Conservation (phyloP, 2,888 invertebrate genomes). For the Aphrophora alni region DNA sequence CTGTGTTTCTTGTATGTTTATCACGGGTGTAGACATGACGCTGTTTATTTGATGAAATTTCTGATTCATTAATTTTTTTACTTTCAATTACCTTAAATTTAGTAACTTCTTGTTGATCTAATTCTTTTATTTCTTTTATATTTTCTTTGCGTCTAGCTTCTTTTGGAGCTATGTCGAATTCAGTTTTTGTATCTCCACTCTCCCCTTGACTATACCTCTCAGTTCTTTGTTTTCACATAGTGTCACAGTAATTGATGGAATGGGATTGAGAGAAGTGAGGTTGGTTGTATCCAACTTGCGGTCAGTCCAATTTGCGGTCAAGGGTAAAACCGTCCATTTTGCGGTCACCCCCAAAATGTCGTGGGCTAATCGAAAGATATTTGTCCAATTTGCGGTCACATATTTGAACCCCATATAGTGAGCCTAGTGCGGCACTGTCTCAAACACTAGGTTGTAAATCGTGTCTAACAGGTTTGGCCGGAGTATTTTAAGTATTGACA, state of each 20-base stretch:
- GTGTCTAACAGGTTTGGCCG: no score
- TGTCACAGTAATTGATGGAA: slow-evolving; percentile 59
- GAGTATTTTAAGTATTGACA: no score
- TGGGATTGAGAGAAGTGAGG: no score
- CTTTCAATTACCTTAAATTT: slow-evolving; percentile 32
- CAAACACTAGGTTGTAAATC: no score
- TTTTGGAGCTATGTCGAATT: slow-evolving; percentile 63
- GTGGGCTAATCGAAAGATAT: no score
- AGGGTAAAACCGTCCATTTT: no score
- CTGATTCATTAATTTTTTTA: slow-evolving; percentile 39
- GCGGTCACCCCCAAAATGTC: no score
- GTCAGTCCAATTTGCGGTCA: no score
- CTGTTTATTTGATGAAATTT: slow-evolving; percentile 23
- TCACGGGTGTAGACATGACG: slow-evolving; percentile 57
- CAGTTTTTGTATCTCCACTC: slow-evolving; percentile 65
- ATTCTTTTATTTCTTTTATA: slow-evolving; percentile 43
- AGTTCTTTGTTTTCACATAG: slow-evolving; percentile 56
- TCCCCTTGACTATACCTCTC: slow-evolving; percentile 61
- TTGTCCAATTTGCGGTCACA: no score
- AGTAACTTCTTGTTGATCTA: slow-evolving; percentile 42
- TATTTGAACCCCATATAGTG: no score
- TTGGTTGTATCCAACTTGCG: no score
- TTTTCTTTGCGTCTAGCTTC: slow-evolving; percentile 56
- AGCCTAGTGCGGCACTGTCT: no score
- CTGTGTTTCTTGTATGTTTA: slow-evolving; percentile 60